These are phyloP conservation scores for Chloromyia formosa DNA, from an alignment of 2,888 invertebrate genomes.

Conservation along the genomic window DNA sequence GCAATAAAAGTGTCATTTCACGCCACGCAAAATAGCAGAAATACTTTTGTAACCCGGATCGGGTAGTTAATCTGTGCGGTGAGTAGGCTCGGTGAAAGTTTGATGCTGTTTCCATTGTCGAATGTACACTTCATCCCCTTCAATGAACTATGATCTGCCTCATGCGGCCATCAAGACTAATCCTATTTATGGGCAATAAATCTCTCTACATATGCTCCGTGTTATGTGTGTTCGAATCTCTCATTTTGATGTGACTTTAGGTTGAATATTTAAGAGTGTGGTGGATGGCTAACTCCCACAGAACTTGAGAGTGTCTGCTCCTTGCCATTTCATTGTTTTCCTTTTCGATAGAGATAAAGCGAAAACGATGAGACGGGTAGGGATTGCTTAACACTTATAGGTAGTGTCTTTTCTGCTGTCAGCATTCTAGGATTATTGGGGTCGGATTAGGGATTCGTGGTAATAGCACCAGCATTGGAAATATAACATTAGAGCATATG, in stretches of 20 bases:
- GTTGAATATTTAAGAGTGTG: background rate
- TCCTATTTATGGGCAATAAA: slow-evolving; percentile 35
- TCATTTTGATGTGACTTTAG: background rate
- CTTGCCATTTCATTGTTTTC: too few species aligned
- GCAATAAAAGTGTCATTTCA: slow-evolving; percentile 26
- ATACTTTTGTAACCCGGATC: background rate
- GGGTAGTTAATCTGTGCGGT: slow-evolving; percentile 22
- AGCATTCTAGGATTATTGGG: too few species aligned
- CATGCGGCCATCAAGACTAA: slow-evolving; percentile 29
- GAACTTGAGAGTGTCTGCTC: background rate
- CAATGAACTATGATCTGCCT: background rate
- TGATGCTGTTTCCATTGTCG: too few species aligned
- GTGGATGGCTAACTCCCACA: background rate
- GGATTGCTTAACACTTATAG: too few species aligned
- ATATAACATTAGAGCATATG: too few species aligned
- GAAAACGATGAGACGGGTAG: too few species aligned
- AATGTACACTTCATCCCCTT: background rate
- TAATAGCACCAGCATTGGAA: too few species aligned
- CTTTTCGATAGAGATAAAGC: too few species aligned
- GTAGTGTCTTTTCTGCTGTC: too few species aligned
- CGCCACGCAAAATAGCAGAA: slow-evolving; percentile 5
- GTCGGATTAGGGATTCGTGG: too few species aligned
- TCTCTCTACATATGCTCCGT: slow-evolving; percentile 8
- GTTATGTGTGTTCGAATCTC: background rate
- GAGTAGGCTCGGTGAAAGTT: background rate